Base-by-base conservation (phyloP, 2,797 vertebrate species). In the Pampus argenteus region DNA sequence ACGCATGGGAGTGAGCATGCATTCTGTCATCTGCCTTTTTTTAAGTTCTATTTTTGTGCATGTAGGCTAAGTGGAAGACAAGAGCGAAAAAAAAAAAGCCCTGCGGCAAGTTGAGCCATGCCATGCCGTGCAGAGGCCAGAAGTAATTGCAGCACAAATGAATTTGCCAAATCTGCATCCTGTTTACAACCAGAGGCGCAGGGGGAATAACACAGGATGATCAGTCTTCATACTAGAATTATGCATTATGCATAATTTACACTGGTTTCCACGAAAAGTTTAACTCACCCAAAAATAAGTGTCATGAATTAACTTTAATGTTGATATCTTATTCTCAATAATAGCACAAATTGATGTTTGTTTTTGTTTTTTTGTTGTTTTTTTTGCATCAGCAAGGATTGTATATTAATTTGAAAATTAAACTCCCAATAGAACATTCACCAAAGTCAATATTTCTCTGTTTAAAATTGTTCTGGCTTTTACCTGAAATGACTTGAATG, bases 111-210 rank as follows among this genome's bases (percentile, higher is more conserved):
- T 58, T 44, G 57, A 71, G 66, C 59, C 57, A 6, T 77, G 76
- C 69, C 75, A 55, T 17, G 76, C 69, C 75, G 50, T 17, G 69
- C 78, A 62, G 25, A 38, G 65, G 57, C 55, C 66, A 70, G 34
- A 64, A 78, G 81, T 74, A 71, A 83, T 74, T 52, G 73, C 69
- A 64, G 70, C 73, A 49, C 66, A 74, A 66, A 74, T 73, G 48
- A 77, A 79, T 82, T 59, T 66, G 69, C 78, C 66, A 83, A 74
- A 65, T 29, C 57, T 62, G 62, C 62, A 13, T 76, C 66, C 13
- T 48, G 55, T 5, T 5, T 36, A 38, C 48, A 50, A 64, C 68
- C 64, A 10, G 61, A n/a, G 67, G 76, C 63, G 6, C 50, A 5
- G 18, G 45, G 45, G 66, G 50, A 63, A 50, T 14, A 42, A 57